Evolutionary conservation across 1,140 invertebrate genomes (phyloP), one percentile per base, ranked within the genome.

Genomic region (Drosophila tsacasi): DNA sequence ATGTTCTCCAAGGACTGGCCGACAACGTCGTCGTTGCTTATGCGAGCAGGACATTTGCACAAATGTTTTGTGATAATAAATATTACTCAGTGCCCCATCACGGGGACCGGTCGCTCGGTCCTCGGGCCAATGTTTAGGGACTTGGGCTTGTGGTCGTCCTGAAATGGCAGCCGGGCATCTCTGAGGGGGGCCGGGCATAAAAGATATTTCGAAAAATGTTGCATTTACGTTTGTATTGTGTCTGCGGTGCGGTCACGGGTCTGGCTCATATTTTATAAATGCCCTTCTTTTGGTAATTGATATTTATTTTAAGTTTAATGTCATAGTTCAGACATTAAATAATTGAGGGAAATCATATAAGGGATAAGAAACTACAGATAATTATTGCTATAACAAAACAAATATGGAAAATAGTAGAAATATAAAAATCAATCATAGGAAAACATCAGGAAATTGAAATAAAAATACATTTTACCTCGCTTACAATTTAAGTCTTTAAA

Each of bases 31-130:
- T 79, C 85, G 84, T 87, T 87, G 78, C 84, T 89, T 89, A 79
- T 90, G 84, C 85, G 75, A 87, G 68, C 83, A 87, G 77, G 84
- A 89, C 84, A 90, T 89, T 89, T 89, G 84, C 85, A 89, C 84
- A 89, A 89, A 90, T 89, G 85, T 89, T 89, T 84, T 90, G 84
- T 84, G 84, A 89, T 89, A 89, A 89, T 89, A 89, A 89, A 89
- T 89, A 89, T 89, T 90, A 89, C 84, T 89, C 84, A 81, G 68
- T 87, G 84, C 79, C 85, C 78, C 82, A 84, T 79, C 84, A 83
- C 61, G 63, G 77, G 75, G 74, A 78, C 75, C 25, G 57, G 23
- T 73, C 35, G 54, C 21, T 32, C 6, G n/a, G 42, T 72, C 66
- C 35, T 71, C 32, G 52, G 52, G 35, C 69, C 73, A 59, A 68